Percentiles rank a stretch among this genome's conserved stretches.
phyloP scores from a whole-genome alignment of 2,888 invertebrate species.

The Cephalotes varians region DNA sequence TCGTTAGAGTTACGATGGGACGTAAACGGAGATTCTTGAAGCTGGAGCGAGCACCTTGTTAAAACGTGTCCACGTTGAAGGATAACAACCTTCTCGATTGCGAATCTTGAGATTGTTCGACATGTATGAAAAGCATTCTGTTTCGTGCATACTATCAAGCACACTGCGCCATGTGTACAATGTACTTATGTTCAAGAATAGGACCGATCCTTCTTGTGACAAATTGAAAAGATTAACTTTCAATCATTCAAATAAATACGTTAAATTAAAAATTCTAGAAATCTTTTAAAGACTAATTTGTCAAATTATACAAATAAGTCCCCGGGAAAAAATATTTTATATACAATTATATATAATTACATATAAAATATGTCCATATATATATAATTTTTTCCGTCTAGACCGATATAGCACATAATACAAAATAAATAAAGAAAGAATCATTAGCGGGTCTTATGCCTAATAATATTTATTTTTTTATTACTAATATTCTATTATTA shows the following conservation, averaged over 20 bases:
- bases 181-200: background rate
- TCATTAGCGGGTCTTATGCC: too few relatives aligned
- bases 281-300: background rate
- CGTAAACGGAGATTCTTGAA: constrained; percentile 69
- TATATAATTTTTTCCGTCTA: too few relatives aligned
- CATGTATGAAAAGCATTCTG: constrained; percentile 24
- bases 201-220: background rate
- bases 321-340: too few relatives aligned
- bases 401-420: too few relatives aligned
- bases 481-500: too few relatives aligned
- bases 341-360: too few relatives aligned
- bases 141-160: background rate
- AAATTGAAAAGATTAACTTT: background rate
- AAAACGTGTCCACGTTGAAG: constrained; percentile 69
- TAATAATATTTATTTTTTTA: too few relatives aligned
- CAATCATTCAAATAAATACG: background rate
- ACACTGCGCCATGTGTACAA: background rate
- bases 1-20: constrained; percentile 61
- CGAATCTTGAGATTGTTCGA: constrained; percentile 63
- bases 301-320: background rate
- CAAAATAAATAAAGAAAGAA: too few relatives aligned
- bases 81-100: constrained; percentile 67
- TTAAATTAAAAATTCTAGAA: background rate
- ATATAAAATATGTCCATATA: too few relatives aligned
- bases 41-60: constrained; percentile 66